Evolutionary conservation across 1,140 invertebrate genomes (phyloP).

Genomic region (Aphaenogaster floridana): DNA sequence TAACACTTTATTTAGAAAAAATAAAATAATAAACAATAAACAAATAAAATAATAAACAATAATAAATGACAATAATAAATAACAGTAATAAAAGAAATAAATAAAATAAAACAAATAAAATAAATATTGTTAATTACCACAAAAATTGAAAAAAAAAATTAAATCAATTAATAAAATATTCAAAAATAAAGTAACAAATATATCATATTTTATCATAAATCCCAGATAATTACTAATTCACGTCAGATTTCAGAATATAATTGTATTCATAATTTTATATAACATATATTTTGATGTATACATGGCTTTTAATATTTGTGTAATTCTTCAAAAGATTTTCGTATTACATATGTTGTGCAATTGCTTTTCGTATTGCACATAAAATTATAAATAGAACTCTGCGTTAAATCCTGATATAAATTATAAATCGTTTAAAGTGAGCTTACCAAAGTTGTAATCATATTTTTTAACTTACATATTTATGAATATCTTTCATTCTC

Average conservation of each 20-base stretch:
- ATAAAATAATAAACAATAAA: background rate
- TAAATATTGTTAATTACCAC: too few species aligned
- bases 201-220: background rate
- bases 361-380: background rate
- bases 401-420: background rate
- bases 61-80: background rate
- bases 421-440: background rate
- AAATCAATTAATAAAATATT: conserved; percentile 7
- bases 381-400: conserved; percentile 1
- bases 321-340: background rate
- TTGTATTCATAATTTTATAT: conserved; percentile 8
- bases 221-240: background rate
- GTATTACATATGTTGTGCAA: background rate
- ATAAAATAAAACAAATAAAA: background rate
- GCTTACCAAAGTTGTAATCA: background rate
- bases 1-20: background rate
- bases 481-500: conserved; percentile 2
- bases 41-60: background rate
- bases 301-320: background rate
- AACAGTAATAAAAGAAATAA: background rate
- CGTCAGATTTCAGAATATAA: background rate
- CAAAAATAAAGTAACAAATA: background rate
- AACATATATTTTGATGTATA: background rate
- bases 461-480: background rate
- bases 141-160: background rate